Percentiles rank a stretch among this genome's conserved stretches.
phyloP scores from a whole-genome alignment of 1,140 invertebrate species.

The Bombus soroeensis region DNA sequence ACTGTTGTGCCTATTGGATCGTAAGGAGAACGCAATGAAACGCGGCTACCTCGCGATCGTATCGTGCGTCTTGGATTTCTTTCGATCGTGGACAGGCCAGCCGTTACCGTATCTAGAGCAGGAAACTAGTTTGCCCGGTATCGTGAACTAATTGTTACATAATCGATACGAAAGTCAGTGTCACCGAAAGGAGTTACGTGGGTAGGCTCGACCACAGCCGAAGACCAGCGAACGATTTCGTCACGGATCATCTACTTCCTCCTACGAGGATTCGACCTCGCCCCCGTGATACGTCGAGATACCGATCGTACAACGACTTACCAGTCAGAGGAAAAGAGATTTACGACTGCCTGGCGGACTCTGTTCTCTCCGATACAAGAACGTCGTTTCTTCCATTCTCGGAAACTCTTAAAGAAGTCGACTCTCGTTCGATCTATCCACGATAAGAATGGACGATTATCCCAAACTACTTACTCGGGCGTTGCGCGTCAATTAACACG shows the following conservation, averaged over 20 bases:
- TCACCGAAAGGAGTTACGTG: constrained; percentile 41
- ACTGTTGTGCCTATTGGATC: neutral
- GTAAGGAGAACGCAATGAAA: constrained; percentile 10
- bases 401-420: neutral
- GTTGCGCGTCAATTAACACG: neutral
- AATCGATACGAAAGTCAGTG: constrained; percentile 61
- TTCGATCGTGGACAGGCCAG: neutral
- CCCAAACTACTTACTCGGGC: neutral
- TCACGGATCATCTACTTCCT: constrained; percentile 27
- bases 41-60: constrained; percentile 1
- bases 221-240: constrained; percentile 35
- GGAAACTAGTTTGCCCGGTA: constrained; percentile 33
- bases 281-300: neutral
- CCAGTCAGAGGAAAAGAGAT: neutral
- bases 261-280: neutral
- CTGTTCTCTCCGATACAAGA: neutral
- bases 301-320: constrained; percentile 1
- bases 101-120: constrained; percentile 1
- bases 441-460: neutral
- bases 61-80: constrained; percentile 33
- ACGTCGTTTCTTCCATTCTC: neutral
- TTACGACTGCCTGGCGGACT: neutral
- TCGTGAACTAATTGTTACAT: constrained; percentile 45
- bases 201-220: constrained; percentile 5
- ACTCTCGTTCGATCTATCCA: neutral